Evolutionary conservation across 2,888 invertebrate genomes (phyloP).

Genomic region (Sialis lutaria): DNA sequence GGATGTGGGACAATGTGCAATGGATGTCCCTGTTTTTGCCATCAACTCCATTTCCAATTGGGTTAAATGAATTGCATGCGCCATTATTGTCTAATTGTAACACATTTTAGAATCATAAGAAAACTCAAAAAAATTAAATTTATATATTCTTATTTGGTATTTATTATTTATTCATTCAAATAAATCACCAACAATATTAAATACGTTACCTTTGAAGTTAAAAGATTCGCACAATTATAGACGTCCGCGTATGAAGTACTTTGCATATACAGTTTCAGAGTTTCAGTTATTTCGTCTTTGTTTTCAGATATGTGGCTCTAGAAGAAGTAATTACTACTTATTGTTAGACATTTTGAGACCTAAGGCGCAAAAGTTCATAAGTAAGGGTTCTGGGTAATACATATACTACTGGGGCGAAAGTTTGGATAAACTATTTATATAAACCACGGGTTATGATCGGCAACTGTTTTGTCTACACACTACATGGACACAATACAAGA

Average conservation of each 20-base stretch:
- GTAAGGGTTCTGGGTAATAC: too few species aligned
- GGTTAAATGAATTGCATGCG: conserved; percentile 63
- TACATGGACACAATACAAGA: too few species aligned
- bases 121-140: not conserved
- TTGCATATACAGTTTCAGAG: conserved; percentile 35
- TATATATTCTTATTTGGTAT: not conserved
- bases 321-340: conserved; percentile 18
- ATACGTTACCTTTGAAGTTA: conserved; percentile 49
- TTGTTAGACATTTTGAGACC: too few species aligned
- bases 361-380: too few species aligned
- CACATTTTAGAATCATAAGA: not conserved
- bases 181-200: not conserved
- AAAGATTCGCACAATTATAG: conserved; percentile 54
- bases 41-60: conserved; percentile 51
- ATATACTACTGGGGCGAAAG: too few species aligned
- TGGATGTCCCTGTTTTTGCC: conserved; percentile 38
- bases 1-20: conserved; percentile 79
- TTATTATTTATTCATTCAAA: not conserved
- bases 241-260: conserved; percentile 51
- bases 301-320: conserved; percentile 82
- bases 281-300: conserved; percentile 47
- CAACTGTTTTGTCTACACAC: too few species aligned
- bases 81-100: conserved; percentile 48
- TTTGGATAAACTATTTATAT: too few species aligned
- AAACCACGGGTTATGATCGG: too few species aligned